A percentile compares a stretch with the other conserved stretches of the same genome.
Evolutionary conservation across 2,797 vertebrate genomes (phyloP).

Genomic region (Chanos chanos): DNA sequence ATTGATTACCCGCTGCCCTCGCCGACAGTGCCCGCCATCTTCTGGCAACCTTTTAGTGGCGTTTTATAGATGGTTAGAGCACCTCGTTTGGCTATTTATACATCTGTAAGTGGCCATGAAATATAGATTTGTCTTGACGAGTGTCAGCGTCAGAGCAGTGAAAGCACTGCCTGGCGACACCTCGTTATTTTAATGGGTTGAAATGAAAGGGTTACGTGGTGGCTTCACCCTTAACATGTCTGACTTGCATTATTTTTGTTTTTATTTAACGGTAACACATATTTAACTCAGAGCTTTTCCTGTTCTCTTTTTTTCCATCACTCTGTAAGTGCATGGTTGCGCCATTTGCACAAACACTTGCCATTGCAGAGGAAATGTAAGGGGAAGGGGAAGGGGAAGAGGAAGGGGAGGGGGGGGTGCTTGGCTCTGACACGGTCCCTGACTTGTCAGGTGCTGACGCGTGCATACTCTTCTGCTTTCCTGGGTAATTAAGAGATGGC

Average conservation of each 20-base stretch:
- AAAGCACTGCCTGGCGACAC: conserved; percentile 62
- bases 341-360: too few relatives aligned
- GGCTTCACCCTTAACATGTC: conserved; percentile 49
- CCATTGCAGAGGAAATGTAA: too few relatives aligned
- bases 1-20: conserved; percentile 70
- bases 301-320: conserved; percentile 6
- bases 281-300: neutral
- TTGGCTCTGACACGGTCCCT: conserved; percentile 61
- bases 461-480: conserved; percentile 53
- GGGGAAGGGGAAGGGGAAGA: too few relatives aligned
- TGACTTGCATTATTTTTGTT: conserved; percentile 45
- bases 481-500: conserved; percentile 66
- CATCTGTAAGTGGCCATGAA: conserved; percentile 81
- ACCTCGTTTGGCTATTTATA: conserved; percentile 82
- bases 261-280: conserved; percentile 38
- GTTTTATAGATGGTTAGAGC: conserved; percentile 78
- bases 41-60: conserved; percentile 76
- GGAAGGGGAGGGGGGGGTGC: too few relatives aligned
- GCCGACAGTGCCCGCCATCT: conserved; percentile 68
- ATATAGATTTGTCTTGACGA: conserved; percentile 81
- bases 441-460: conserved; percentile 59
- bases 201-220: conserved; percentile 53
- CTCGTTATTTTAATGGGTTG: conserved; percentile 74
- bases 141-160: conserved; percentile 61
- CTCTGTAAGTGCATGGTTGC: conserved; percentile 47